Evolutionary conservation across 1,140 invertebrate species (phyloP), one percentile per base, ranked within the genome.

Genomic region (Megalonaias nervosa): DNA sequence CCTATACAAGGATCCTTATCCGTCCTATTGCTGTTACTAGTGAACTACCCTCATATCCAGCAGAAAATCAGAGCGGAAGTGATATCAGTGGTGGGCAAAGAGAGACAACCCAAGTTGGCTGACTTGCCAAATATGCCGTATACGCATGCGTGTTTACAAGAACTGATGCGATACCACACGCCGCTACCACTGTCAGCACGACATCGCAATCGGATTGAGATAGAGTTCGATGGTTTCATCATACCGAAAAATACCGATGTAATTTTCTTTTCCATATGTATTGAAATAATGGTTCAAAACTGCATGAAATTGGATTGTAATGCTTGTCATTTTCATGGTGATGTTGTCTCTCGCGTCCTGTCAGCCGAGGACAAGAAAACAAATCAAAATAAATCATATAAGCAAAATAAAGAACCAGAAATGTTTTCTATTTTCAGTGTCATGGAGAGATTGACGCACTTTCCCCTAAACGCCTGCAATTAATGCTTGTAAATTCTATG

Each of bases 171-270:
- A 13, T 81, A 64, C 23, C 75, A 77, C 26, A 73, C 75, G 19
- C 74, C 75, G 15, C 48, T 81, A 12, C 75, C 79, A 17, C 60
- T 81, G 19, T 77, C 75, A n/a, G 71, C 67, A 14, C 58, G 74
- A 14, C 79, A 75, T 48, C 60, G 68, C n/a, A 60, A 65, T 31
- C 58, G 67, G 3, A 60, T 15, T 12, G 71, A 79, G 38, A 69
- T 69, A 23, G 71, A 72, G 38, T 75, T 79, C 23, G 64, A 71
- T 31, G 65, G 57, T 19, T 79, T 79, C 62, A 64, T 26, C 38
- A 77, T 82, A 60, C 81, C 81, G 17, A 74, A 75, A 59, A 74
- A 71, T 38, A 71, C 75, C 17, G 57, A 64, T 26, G 79, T 91
- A 71, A 66, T 3, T 58, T 11, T 16, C 26, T 48, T n/a, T 48